phyloP scores from a whole-genome alignment of 1,140 invertebrate species.

The Bombus cullumanus region DNA sequence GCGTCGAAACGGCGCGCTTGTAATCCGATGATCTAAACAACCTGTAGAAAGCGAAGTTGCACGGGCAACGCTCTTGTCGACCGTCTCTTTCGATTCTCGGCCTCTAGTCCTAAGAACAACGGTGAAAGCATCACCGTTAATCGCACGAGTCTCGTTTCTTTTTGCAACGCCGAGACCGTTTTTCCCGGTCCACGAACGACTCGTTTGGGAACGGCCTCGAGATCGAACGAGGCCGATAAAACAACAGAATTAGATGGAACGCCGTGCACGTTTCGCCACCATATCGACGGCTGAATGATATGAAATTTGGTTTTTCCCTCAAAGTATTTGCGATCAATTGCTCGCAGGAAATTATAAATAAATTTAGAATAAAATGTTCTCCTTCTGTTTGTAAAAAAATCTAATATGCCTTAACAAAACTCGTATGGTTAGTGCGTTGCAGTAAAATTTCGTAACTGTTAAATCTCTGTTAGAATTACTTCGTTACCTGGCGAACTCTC shows the following conservation, averaged over 20 bases:
- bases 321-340: no score
- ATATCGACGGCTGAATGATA: not conserved
- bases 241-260: not conserved
- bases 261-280: not conserved
- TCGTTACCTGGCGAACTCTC: not conserved
- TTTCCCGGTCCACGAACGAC: not conserved
- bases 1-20: not conserved
- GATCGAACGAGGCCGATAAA: not conserved
- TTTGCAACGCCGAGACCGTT: slow-evolving; percentile 1
- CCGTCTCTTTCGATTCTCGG: slow-evolving; percentile 30
- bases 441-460: not conserved
- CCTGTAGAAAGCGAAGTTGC: slow-evolving; percentile 62
- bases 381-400: not conserved
- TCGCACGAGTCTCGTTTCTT: slow-evolving; percentile 49
- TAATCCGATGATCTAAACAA: slow-evolving; percentile 62
- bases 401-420: not conserved
- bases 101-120: slow-evolving; percentile 49
- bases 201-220: not conserved
- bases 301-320: not conserved
- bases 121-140: slow-evolving; percentile 61
- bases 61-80: slow-evolving; percentile 46
- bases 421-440: no score
- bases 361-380: no score
- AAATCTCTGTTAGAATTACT: not conserved
- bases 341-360: no score